Conservation (phyloP, 2,113 vertebrate species). For the Butorides virescens region DNA sequence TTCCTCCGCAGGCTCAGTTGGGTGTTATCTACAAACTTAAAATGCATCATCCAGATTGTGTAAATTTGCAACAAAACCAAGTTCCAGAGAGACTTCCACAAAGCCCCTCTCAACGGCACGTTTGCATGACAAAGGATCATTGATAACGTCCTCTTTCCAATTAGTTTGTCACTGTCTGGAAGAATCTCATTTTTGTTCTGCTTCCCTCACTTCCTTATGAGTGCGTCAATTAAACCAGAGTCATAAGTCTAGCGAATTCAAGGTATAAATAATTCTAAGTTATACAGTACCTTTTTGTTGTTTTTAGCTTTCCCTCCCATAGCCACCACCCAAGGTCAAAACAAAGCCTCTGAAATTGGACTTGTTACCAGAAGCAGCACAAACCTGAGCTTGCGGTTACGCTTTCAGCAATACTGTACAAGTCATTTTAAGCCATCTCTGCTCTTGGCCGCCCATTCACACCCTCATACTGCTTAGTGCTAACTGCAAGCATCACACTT, state of each 20-base stretch:
- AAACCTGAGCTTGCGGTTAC: background rate
- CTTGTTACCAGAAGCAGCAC: background rate
- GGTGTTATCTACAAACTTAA: background rate
- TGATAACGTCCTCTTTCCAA: background rate
- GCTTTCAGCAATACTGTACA: background rate
- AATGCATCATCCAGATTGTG: background rate
- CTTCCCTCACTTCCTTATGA: background rate
- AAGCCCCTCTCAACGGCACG: fast-evolving
- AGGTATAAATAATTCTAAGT: background rate
- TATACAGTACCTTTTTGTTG: background rate
- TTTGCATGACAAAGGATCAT: background rate
- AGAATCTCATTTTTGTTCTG: background rate
- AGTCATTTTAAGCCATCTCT: background rate
- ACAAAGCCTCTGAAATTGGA: background rate
- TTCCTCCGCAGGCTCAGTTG: background rate
- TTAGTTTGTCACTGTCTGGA: background rate
- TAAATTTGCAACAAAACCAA: background rate
- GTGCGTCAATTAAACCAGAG: background rate
- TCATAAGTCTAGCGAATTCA: background rate
- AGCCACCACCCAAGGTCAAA: background rate
- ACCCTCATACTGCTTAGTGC: background rate
- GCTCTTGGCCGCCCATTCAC: background rate
- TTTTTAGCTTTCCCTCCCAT: background rate
- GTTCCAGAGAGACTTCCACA: background rate
- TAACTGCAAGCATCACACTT: fast-evolving